These are phyloP conservation scores for Numida meleagris DNA, from an alignment of 2,113 vertebrate species.

Conservation along the genomic window DNA sequence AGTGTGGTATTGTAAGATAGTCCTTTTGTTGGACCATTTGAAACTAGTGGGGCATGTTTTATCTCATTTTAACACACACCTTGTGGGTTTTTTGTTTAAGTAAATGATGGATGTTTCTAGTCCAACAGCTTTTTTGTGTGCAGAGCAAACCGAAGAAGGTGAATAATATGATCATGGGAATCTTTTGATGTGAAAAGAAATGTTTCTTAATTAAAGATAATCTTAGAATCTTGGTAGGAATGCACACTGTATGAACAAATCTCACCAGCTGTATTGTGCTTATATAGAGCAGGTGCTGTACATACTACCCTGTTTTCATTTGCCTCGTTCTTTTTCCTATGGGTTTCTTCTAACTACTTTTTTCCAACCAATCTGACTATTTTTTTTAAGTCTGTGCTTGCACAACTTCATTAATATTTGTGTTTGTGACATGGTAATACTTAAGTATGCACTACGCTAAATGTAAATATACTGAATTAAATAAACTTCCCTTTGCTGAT, in stretches of 20 bases:
- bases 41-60: constrained; percentile 18
- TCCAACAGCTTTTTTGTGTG: constrained; percentile 47
- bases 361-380: not conserved
- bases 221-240: not conserved
- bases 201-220: constrained; percentile 48
- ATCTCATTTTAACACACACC: constrained; percentile 51
- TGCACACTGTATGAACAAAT: not conserved
- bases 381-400: not conserved
- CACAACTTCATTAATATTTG: not conserved
- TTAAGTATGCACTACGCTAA: not conserved
- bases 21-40: constrained; percentile 34
- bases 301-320: not conserved
- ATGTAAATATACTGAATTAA: not conserved
- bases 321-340: not conserved
- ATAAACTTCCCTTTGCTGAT: not conserved
- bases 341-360: not conserved
- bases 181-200: constrained; percentile 53
- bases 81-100: constrained; percentile 40
- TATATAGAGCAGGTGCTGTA: not conserved
- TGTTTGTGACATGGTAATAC: not conserved
- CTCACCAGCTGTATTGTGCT: not conserved
- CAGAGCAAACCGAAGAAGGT: constrained; percentile 4
- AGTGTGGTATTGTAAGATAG: constrained; percentile 3
- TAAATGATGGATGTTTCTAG: constrained; percentile 41
- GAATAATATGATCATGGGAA: constrained; percentile 25